Evolutionary conservation across 2,113 vertebrate genomes (phyloP), one percentile per base, ranked within the genome.

Genomic region (Poicephalus gulielmi): DNA sequence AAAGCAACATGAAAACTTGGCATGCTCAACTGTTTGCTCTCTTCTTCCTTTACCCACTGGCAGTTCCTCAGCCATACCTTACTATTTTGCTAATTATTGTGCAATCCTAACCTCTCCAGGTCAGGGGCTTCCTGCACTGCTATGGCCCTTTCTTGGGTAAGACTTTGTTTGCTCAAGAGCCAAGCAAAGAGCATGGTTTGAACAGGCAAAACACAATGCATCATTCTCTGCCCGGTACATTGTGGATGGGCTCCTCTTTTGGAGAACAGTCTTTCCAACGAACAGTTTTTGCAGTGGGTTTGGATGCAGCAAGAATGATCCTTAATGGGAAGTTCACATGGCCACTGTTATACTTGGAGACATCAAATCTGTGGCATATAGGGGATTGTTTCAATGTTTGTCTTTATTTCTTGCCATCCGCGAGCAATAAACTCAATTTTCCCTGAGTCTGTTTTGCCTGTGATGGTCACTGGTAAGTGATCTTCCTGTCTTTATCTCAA

Each of bases 81-180:
- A 43, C 8, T 25, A 1, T 50, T 94, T 76, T 83, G 19, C 25
- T 80, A 55, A 83, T 50, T 69, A 64, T 8, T 47, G 22, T 74
- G 12, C 41, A 86, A 19, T 24, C 25, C 46, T 57, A 55, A 30
- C 41, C 13, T 22, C 46, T 63, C 68, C 77, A 39, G 64, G 39
- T 77, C 86, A 74, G 91, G 64, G 75, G 19, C 6, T 92, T 62
- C 84, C 68, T 81, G 73, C 71, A 24, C 33, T 80, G 53, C 68
- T 81, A n/a, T n/a, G 84, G 25, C 28, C 4, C 7, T 67, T 91
- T 53, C 50, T 57, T 44, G n/a, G 27, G 25, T 3, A 49, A 77
- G 49, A 11, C 35, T 77, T 47, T 53, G n/a, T 46, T 57, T 64
- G 17, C 20, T n/a, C 67, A 70, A 43, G 43, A 80, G 49, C 14